These are phyloP conservation scores for Drosophila elegans DNA, from an alignment of 1,140 invertebrate species.

Conservation along the genomic window DNA sequence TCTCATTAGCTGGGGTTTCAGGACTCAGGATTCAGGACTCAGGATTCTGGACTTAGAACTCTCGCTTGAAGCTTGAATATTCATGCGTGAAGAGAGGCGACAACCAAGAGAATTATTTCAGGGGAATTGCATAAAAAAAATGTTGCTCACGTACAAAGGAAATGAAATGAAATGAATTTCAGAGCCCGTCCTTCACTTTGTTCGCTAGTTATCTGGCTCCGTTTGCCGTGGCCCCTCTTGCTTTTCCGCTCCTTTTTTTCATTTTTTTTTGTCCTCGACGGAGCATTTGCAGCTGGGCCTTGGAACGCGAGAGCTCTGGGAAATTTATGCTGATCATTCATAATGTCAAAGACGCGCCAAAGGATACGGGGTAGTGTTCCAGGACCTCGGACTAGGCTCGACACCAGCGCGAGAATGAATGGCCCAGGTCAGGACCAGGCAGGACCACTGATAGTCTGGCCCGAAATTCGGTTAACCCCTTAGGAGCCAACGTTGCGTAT, in stretches of 20 bases:
- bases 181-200: conserved; percentile 71
- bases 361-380: conserved; percentile 4
- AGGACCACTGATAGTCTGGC: conserved; percentile 40
- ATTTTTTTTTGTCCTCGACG: conserved; percentile 6
- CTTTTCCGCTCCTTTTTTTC: conserved; percentile 9
- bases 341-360: conserved; percentile 75
- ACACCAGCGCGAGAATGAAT: conserved; percentile 66
- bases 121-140: conserved; percentile 70
- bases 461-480: conserved; percentile 27
- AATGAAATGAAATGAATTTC: conserved; percentile 83
- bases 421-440: conserved; percentile 50
- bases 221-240: conserved; percentile 8
- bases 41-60: no score
- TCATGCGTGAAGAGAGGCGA: conserved; percentile 67
- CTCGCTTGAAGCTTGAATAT: conserved; percentile 37
- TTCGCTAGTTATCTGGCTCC: conserved; percentile 52
- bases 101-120: conserved; percentile 67
- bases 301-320: conserved; percentile 55
- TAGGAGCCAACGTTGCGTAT: conserved; percentile 24
- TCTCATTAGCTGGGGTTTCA: conserved; percentile 26
- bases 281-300: conserved; percentile 55
- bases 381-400: conserved; percentile 42
- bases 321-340: conserved; percentile 83
- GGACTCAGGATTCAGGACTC: conserved; percentile 6
- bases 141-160: conserved; percentile 80